Evolutionary conservation across 2,113 vertebrate species (phyloP).

Genomic region (Hyperopisus bebe): DNA sequence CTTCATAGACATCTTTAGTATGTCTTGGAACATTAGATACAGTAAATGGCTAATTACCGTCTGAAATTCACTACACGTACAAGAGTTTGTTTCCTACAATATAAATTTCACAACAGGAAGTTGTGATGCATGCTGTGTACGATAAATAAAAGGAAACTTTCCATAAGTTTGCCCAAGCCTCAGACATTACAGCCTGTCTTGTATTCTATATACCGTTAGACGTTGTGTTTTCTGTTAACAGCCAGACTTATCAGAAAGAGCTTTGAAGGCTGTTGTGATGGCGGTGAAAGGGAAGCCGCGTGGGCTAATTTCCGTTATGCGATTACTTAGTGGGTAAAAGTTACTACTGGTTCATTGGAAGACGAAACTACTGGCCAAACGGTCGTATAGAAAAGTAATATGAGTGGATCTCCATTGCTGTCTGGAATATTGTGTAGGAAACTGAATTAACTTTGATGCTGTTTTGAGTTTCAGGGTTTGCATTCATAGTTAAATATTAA

Average conservation of each 20-base stretch:
- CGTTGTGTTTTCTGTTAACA: neutral
- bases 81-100: neutral
- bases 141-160: neutral
- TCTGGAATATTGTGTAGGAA: neutral
- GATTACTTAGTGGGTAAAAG: neutral
- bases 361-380: neutral
- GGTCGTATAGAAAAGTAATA: neutral
- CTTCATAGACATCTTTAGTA: neutral
- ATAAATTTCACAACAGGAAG: neutral
- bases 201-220: neutral
- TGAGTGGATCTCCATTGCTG: neutral
- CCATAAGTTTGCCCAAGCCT: neutral
- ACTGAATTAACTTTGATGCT: neutral
- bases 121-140: neutral
- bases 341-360: neutral
- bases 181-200: neutral
- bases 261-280: neutral
- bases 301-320: neutral
- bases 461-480: neutral
- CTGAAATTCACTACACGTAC: neutral
- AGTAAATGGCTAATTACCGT: neutral
- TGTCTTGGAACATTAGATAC: neutral
- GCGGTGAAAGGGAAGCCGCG: neutral
- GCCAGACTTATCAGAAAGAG: neutral
- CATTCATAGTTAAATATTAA: neutral